Base-by-base conservation (phyloP, 2,113 vertebrate genomes). In the Loxodonta africana region DNA sequence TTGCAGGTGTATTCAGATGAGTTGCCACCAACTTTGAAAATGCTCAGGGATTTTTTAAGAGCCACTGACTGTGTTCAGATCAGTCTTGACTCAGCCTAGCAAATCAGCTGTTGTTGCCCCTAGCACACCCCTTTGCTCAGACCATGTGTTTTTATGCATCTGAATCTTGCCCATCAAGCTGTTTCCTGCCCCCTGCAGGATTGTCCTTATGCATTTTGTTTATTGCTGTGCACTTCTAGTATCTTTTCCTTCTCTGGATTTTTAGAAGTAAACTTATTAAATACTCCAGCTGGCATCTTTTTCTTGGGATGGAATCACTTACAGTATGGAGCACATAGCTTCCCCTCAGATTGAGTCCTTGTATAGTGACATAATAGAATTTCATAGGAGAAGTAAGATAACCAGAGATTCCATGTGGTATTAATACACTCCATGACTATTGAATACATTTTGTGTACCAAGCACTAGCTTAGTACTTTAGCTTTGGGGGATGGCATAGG, bases 261-360 rank as follows among this genome's bases (percentile, higher is more conserved):
- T 94, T 89, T 74, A 87, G 41, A 94, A 96, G 65, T 67, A 90
- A 67, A 48, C 20, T 44, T 37, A 71, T 30, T 82, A 84, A 94
- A 23, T 67, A 28, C 10, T 26, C 4, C 67, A 83, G 83, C 57
- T 77, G 51, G 33, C 44, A 28, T 30, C 96, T 88, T 83, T n/a
- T 80, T 83, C 78, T 65, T 83, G 60, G 91, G 78, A 88, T 90
- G 93, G 91, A 88, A 84, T 97, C 76, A 73, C 62, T 95, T 94
- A 94, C 14, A 63, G 60, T 90, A 30, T 37, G 53, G 77, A 53
- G 69, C 60, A 82, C 46, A 46, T 7, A 21, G 73, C 73, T 91
- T 95, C 80, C 74, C 46, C 67, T 91, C 65, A 83, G 15, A 62
- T 26, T 94, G 63, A 95, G 71, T 93, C 91, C 69, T 82, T 67